Evolutionary conservation across 2,888 invertebrate genomes (phyloP), one percentile per base, ranked within the genome.

Genomic region (Nomada goodeniana): DNA sequence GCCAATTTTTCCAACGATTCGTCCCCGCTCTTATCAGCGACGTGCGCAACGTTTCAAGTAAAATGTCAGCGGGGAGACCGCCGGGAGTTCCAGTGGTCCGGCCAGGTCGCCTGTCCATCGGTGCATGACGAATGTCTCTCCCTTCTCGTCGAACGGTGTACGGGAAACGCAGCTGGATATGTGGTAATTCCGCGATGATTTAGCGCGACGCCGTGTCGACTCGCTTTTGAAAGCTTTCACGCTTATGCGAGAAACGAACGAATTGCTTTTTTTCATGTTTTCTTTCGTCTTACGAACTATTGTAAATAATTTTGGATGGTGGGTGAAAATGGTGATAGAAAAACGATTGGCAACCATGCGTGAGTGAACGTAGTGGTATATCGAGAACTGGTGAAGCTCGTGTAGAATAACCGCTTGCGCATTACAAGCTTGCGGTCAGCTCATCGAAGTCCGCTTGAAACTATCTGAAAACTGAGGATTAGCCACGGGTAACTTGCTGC

Each of bases 111-210:
- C 73, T 10, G 23, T 42, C 11, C 60, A 36, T 26, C 50, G 52
- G 13, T 26, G 47, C 57, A 44, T 44, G 50, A 65, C 29, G 44
- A 73, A 65, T 64, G 64, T 26, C 29, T 29, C 18, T 64, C 26
- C 15, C n/a, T 13, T 7, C 1, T 23, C n/a, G 23, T 11, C 67
- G 42, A 53, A 13, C 18, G 60, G 52, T 60, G 68, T 67, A 44
- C 67, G 29, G 52, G 52, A 53, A 60, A 60, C 55, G 64, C 18
- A 18, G 26, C 20, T 15, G 18, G 47, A n/a, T 52, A 59, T 44
- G 73, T 55, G 50, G 69, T 69, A 81, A 79, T 86, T 61, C 59
- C 69, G 63, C 61, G 20, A 70, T 64, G 83, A 82, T 86, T 78
- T 73, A 75, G 44, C 63, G 36, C 55, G 80, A 52, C 77, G 50